Base-by-base conservation (phyloP, 1,140 invertebrate genomes). In the Melipona quadrifasciata region DNA sequence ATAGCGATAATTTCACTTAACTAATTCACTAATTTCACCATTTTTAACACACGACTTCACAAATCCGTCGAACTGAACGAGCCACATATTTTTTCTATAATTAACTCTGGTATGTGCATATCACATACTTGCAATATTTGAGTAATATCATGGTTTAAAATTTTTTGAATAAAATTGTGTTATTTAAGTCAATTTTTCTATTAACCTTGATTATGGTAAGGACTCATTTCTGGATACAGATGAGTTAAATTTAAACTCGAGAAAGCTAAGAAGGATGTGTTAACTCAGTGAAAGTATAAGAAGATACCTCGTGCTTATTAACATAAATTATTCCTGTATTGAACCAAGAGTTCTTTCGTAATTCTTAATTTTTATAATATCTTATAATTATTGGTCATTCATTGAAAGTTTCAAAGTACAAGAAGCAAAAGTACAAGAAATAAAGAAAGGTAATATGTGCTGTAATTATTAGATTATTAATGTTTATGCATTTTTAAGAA, bases 1-100 rank as follows among this genome's bases (percentile, higher is more conserved):
- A 58, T 58, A 75, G 53, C 58, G 21, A 55, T 73, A 76, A 88
- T 85, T 88, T 87, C 82, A 73, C 73, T 65, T 81, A 74, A 73
- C 67, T 65, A 85, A 87, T 73, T 78, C 47, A 47, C 76, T 76
- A 85, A 85, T 87, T 85, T 80, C 61, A 84, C 73, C 65, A 24
- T 19, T 16, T 73, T 79, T 68, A 34, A 34, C 51, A n/a, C 8
- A 8, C 31, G 57, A 27, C 10, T 17, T 11, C 51, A 39, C n/a
- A 21, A 27, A 27, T 47, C 24, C 5, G 5, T 53, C 24, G 12
- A 24, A 58, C 53, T 80, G 31, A 53, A 80, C 39, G 10, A 61
- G 53, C 34, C 34, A 61, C 19, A 27, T 79, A 51, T 57, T 70
- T 80, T n/a, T 81, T 61, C 34, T 31, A 17, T 55, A 72, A 61